These are phyloP conservation scores for Leucopsar rothschildi DNA, from an alignment of 2,113 vertebrate species.

Conservation along the genomic window DNA sequence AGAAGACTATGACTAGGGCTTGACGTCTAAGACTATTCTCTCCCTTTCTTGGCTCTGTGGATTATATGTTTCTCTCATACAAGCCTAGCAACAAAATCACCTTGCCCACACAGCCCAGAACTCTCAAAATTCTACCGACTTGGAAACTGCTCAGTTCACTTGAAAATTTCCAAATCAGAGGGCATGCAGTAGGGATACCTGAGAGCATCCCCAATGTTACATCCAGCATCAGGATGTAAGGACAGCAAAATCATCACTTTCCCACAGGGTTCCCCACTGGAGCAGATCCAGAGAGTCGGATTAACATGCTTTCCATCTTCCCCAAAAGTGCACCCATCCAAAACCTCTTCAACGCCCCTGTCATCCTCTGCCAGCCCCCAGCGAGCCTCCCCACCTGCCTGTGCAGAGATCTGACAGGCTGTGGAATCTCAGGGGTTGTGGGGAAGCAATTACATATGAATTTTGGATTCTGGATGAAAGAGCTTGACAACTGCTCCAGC, in stretches of 20 bases:
- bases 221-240: not conserved
- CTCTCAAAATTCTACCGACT: not conserved
- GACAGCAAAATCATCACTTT: not conserved
- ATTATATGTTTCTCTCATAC: not conserved
- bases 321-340: not conserved
- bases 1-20: not conserved
- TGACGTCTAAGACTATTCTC: not conserved
- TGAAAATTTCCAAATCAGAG: not conserved
- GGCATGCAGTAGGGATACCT: accelerated
- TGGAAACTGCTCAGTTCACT: not conserved
- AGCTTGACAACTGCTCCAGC: not conserved
- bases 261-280: not conserved
- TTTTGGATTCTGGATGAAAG: conserved; percentile 33
- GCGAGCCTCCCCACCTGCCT: not conserved
- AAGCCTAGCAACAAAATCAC: not conserved
- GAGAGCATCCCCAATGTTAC: not conserved
- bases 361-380: conserved; percentile 10
- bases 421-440: not conserved
- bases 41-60: not conserved
- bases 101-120: not conserved
- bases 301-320: not conserved
- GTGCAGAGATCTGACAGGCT: not conserved
- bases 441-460: not conserved
- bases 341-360: not conserved
- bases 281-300: not conserved